phyloP scores from a whole-genome alignment of 2,113 vertebrate genomes.

The Cardinalis cardinalis region DNA sequence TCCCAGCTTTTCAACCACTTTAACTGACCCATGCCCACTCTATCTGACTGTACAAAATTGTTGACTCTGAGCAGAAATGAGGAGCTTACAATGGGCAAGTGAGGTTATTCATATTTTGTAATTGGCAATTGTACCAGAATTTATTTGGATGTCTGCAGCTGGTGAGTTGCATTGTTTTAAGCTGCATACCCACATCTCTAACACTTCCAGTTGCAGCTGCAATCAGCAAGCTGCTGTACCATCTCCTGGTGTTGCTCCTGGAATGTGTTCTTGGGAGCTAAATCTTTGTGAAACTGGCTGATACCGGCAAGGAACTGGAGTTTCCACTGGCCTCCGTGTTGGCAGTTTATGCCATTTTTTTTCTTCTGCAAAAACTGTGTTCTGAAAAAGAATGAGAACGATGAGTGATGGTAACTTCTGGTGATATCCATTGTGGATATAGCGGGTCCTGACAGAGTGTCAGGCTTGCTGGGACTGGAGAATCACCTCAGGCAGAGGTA shows the following conservation, averaged over 20 bases:
- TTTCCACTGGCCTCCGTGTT: not conserved
- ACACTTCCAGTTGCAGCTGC: not conserved
- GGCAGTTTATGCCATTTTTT: not conserved
- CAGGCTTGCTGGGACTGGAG: not conserved
- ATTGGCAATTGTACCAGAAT: not conserved
- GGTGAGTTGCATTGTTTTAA: not conserved
- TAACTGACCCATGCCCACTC: not conserved
- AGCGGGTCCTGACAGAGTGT: not conserved
- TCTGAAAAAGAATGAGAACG: not conserved
- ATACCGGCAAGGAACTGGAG: not conserved
- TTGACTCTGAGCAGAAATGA: not conserved
- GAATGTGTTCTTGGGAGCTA: not conserved
- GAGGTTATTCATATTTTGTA: not conserved
- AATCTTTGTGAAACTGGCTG: not conserved
- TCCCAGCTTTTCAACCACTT: not conserved
- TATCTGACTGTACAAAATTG: not conserved
- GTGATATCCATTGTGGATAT: rapidly evolving
- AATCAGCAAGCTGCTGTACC: not conserved
- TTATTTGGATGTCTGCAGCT: not conserved
- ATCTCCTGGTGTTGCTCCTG: not conserved
- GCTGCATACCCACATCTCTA: not conserved
- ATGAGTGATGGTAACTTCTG: not conserved
- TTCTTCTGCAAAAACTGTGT: not conserved
- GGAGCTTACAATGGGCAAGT: not conserved
- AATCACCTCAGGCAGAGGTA: not conserved